phyloP scores from a whole-genome alignment of 2,888 invertebrate genomes.

The Hirtodrosophila duncani region DNA sequence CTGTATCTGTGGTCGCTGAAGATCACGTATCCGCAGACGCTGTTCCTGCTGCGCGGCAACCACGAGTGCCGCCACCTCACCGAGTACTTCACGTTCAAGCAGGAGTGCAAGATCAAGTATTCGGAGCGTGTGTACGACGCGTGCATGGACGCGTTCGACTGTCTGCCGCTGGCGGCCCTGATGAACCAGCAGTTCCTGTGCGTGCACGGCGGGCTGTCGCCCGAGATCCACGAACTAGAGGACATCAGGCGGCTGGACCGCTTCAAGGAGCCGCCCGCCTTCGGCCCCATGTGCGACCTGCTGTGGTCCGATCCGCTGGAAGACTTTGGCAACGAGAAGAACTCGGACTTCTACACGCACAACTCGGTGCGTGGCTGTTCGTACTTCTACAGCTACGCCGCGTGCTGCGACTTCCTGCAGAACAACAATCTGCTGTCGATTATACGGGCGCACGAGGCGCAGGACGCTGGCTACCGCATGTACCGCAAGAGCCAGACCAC shows the following conservation, averaged over 20 bases:
- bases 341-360: conserved; percentile 99
- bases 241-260: conserved; percentile 98
- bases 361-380: conserved; percentile 99
- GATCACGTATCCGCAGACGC: conserved; percentile 97
- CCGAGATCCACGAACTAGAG: conserved; percentile 99
- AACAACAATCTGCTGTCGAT: conserved; percentile 99
- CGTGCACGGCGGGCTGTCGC: conserved; percentile 99
- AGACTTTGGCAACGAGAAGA: conserved; percentile 98
- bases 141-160: conserved; percentile 99
- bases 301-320: conserved; percentile 99
- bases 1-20: conserved; percentile 99
- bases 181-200: conserved; percentile 99
- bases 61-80: conserved; percentile 99
- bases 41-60: conserved; percentile 99
- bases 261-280: conserved; percentile 99
- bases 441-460: conserved; percentile 99
- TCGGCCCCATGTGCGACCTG: conserved; percentile 99
- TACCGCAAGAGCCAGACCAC: conserved; percentile 99
- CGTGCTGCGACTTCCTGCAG: conserved; percentile 99
- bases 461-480: conserved; percentile 99
- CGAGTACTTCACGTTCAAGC: conserved; percentile 99
- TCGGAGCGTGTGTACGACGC: conserved; percentile 99
- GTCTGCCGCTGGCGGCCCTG: conserved; percentile 98
- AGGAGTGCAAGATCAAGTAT: conserved; percentile 99
- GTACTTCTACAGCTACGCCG: conserved; percentile 99